phyloP scores from a whole-genome alignment of 2,113 vertebrate species.

The Crotalus tigris region DNA sequence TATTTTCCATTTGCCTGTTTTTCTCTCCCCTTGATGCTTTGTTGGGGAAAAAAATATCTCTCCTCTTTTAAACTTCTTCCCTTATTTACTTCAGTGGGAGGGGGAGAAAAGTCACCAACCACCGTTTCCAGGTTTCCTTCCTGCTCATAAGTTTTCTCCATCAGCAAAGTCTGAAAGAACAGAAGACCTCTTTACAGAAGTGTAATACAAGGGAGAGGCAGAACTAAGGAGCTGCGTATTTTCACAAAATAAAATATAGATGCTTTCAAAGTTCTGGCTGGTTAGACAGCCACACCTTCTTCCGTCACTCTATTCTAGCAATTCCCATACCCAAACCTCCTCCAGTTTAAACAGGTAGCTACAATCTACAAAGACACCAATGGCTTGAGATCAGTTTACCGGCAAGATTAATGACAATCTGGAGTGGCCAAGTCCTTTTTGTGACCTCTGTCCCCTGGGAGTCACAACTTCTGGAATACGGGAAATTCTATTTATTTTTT shows the following conservation, averaged over 20 bases:
- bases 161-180: too few relatives aligned
- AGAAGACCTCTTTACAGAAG: background rate
- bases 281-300: background rate
- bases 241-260: background rate
- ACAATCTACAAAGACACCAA: background rate
- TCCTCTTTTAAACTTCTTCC: background rate
- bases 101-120: too few relatives aligned
- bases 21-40: background rate
- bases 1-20: background rate
- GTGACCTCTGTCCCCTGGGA: background rate
- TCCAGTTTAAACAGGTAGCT: background rate
- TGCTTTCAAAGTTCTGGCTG: background rate
- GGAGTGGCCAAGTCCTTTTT: background rate
- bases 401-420: background rate
- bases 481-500: background rate
- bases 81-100: too few relatives aligned
- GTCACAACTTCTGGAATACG: background rate
- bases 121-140: too few relatives aligned
- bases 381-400: background rate
- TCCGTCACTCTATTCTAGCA: background rate
- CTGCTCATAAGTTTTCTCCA: too few relatives aligned
- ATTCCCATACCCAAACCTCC: background rate
- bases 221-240: background rate
- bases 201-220: background rate
- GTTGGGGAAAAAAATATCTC: background rate